Base-by-base conservation (phyloP, 2,113 vertebrate species). In the Narcine bancroftii region DNA sequence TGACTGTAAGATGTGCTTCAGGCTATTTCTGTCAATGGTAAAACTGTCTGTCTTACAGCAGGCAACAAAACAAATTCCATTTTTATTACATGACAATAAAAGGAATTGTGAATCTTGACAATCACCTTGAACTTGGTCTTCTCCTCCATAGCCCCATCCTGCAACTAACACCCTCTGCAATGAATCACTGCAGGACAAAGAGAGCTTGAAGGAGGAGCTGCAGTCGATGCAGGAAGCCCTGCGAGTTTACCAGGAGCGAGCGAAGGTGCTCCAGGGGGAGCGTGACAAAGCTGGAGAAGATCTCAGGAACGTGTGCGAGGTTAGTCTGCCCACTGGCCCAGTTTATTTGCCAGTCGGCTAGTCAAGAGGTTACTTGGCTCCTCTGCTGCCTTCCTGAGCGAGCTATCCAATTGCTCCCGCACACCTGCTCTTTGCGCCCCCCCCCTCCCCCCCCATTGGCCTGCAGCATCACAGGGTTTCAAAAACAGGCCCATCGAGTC, bases 161-260 rank as follows among this genome's bases (percentile, higher is more conserved):
- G n/a, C n/a, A n/a, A n/a, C n/a, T n/a, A n/a, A n/a, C 33, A 4
- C 33, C 6, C 6, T 53, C n/a, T 4, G 1, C 29, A 24, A 11
- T 33, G 0, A 21, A 45, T 6, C 42, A 60, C 42, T 24, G 0
- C 33, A 96, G 95, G 93, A 53, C 33, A 94, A 93, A 79, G 91
- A 93, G 92, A 93, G 92, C 15, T 45, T 92, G 36, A 93, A 94
- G 72, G 92, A 56, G 65, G 96, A 96, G 87, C 89, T 95, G 63
- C 79, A 29, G 33, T 92, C 93, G 24, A 93, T 95, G 53, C 95
- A 93, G 85, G 94, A 95, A 89, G 94, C 94, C 63, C 93, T 96
- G 42, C 94, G 85, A 92, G 93, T 93, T 21, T 94, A 94, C 7
- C 95, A 96, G 89, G 92, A 92, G 0, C 95, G 92, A 19, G 94